A percentile compares a stretch with the other conserved stretches of the same genome.
phyloP scores from a whole-genome alignment of 2,888 invertebrate genomes.

The Cataglyphis cursor region DNA sequence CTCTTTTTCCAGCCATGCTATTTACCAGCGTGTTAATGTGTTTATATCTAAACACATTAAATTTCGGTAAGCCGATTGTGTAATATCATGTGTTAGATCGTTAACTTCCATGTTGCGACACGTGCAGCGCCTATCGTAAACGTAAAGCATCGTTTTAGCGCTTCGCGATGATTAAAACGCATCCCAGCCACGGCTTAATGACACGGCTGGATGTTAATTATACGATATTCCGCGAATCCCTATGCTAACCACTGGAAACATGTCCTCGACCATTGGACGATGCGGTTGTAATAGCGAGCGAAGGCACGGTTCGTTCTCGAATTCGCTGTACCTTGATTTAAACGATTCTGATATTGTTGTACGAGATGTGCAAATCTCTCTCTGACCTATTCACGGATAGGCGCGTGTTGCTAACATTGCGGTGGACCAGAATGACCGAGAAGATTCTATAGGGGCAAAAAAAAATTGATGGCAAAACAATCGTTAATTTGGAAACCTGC shows the following conservation, averaged over 20 bases:
- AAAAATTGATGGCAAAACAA: conserved; percentile 61
- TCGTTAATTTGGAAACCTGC: conserved; percentile 60
- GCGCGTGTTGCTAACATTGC: conserved; percentile 70
- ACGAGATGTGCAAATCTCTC: neutral
- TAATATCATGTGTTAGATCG: conserved; percentile 28
- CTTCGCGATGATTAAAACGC: conserved; percentile 57
- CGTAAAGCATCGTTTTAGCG: conserved; percentile 55
- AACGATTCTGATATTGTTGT: conserved; percentile 39
- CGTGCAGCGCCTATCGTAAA: conserved; percentile 28
- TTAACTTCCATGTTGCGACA: conserved; percentile 27
- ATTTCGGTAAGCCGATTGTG: neutral
- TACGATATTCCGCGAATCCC: conserved; percentile 70
- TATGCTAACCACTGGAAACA: conserved; percentile 49
- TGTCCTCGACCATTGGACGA: conserved; percentile 16
- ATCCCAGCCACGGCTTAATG: conserved; percentile 64
- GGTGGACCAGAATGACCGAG: conserved; percentile 70
- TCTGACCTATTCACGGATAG: conserved; percentile 52
- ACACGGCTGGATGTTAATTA: conserved; percentile 73
- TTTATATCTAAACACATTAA: conserved; percentile 7
- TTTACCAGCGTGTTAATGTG: neutral
- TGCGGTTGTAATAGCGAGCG: neutral
- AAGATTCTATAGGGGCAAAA: conserved; percentile 71
- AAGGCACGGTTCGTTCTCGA: conserved; percentile 7
- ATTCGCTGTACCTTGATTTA: conserved; percentile 44
- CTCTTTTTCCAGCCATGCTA: neutral